Evolutionary conservation across 1,140 invertebrate species (phyloP), one percentile per base, ranked within the genome.

Genomic region (Luehdorfia chinensis): DNA sequence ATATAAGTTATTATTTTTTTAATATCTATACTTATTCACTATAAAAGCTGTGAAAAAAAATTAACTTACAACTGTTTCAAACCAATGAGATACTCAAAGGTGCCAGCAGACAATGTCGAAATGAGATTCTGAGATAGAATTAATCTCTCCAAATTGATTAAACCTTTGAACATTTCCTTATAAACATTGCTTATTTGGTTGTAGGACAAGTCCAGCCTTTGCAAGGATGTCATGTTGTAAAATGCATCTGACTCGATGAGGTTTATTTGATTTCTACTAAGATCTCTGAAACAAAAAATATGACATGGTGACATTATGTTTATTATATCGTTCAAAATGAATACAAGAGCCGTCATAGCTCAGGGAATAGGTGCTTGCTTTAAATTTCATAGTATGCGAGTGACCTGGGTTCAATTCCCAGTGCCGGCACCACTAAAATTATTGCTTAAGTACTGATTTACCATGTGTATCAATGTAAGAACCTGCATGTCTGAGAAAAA

Each of bases 201-300:
- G 34, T 79, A 74, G 0, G 92, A 93, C 27, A 93, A 77, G 75
- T 93, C 92, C 71, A 94, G 84, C 52, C 89, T 89, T 69, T 91
- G 91, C n/a, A 94, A 76, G 47, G 90, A 90, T 19, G 88, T 88
- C 52, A 93, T 88, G 65, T 91, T 90, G 58, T 87, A 88, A 61
- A 94, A 96, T 32, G 93, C 91, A 73, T 93, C 90, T n/a, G 90
- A 87, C 70, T 93, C 90, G 54, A 97, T 92, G 14, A 88, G 74
- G 7, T 87, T 88, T 72, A 97, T 94, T 55, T 92, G 89, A 75
- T 97, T 97, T 66, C 91, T 90, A 63, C 92, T 94, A 34, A 96
- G 87, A 76, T 94, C 92, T 62, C 92, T 94, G 75, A 11, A 88
- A 88, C 59, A 31, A 34, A 60, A 47, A 36, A 51, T 2, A n/a